A percentile compares a stretch with the other conserved stretches of the same genome.
These are phyloP conservation scores for Ostrea edulis DNA, from an alignment of 1,140 invertebrate species.

Conservation along the genomic window DNA sequence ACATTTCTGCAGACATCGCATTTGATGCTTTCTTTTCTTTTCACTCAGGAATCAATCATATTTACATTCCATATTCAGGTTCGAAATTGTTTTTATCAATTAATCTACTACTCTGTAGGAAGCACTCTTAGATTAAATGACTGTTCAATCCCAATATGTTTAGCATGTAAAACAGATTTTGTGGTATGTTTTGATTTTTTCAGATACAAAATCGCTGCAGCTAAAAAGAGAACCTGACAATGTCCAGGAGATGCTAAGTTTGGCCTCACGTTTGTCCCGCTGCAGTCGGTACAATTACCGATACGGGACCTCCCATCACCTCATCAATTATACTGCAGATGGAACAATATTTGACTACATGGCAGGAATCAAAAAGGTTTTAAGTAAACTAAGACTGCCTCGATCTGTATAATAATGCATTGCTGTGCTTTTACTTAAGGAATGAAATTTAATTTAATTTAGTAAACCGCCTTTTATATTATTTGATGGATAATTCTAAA, in stretches of 20 bases:
- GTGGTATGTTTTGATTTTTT: neutral
- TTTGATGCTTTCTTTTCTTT: conserved; percentile 77
- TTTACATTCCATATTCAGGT: conserved; percentile 78
- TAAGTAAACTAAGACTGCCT: neutral
- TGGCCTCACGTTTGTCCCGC: conserved; percentile 65
- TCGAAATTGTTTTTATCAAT: conserved; percentile 31
- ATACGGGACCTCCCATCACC: conserved; percentile 68
- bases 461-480: too few relatives aligned
- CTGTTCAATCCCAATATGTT: neutral
- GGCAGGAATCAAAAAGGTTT: conserved; percentile 72
- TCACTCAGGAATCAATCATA: conserved; percentile 76
- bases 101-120: neutral
- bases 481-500: too few relatives aligned
- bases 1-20: conserved; percentile 61
- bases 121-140: too few relatives aligned
- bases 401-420: neutral
- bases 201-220: conserved; percentile 71
- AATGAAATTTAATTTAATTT: too few relatives aligned
- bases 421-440: too few relatives aligned
- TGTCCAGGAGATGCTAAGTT: conserved; percentile 62
- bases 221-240: conserved; percentile 65
- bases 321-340: conserved; percentile 76
- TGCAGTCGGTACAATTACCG: conserved; percentile 65
- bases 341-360: conserved; percentile 77
- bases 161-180: neutral